phyloP scores from a whole-genome alignment of 2,888 invertebrate genomes.

The Rotaria magnacalcarata region DNA sequence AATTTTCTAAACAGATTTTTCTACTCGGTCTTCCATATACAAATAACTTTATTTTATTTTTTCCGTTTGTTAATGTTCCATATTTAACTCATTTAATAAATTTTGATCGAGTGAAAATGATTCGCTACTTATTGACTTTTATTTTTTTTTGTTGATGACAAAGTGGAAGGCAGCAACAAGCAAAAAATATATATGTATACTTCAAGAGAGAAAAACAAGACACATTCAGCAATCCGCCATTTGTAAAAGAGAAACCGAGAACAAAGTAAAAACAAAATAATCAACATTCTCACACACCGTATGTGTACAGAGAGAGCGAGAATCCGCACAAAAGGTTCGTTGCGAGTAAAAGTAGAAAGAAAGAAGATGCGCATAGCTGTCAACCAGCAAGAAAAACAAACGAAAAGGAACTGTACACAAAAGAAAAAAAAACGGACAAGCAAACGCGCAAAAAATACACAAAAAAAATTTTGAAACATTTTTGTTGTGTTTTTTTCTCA shows the following conservation, averaged over 20 bases:
- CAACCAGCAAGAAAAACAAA: not conserved
- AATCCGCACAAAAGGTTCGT: conserved; percentile 23
- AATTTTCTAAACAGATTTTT: too few relatives aligned
- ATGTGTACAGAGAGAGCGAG: not conserved
- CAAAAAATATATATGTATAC: conserved; percentile 28
- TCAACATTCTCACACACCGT: conserved; percentile 28
- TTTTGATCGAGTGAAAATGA: not conserved
- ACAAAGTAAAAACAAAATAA: conserved; percentile 10
- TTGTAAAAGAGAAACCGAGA: not conserved
- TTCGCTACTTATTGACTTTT: conserved; percentile 9
- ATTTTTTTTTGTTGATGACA: conserved; percentile 23
- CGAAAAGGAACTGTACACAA: not conserved
- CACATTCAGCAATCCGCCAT: conserved; percentile 16
- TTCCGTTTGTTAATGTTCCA: not conserved
- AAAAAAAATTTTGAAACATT: not conserved
- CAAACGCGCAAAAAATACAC: conserved; percentile 1
- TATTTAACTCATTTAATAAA: not conserved
- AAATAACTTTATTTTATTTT: too few relatives aligned
- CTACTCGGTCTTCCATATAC: too few relatives aligned
- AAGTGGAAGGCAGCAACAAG: conserved; percentile 26
- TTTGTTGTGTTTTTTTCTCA: not conserved
- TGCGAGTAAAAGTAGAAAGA: not conserved
- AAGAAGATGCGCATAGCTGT: conserved; percentile 1
- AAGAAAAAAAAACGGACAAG: not conserved
- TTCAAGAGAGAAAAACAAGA: not conserved